Evolutionary conservation across 1,140 invertebrate genomes (phyloP), one percentile per base, ranked within the genome.

Genomic region (Drosophila baimaii): DNA sequence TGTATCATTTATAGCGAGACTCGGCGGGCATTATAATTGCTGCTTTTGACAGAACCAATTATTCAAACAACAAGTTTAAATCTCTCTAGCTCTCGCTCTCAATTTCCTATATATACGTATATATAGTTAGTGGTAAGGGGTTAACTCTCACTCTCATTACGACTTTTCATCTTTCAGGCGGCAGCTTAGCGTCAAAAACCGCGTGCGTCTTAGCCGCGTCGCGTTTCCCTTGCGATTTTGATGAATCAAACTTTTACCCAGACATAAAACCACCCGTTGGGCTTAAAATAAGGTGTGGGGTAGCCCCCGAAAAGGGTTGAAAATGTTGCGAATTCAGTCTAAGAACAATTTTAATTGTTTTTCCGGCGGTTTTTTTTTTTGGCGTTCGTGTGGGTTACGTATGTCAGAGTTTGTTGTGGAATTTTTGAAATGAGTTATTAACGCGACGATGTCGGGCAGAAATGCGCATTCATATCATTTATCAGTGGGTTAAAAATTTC

Each of bases 381-480:
- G n/a, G 5, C 37, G 17, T 21, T 15, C 5, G 31, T 21, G 25
- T 39, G 65, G 47, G 41, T 21, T 86, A 73, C 70, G 70, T 71
- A 68, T 73, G 73, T 63, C 57, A 62, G 64, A 62, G 63, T 71
- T 77, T 59, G 76, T 44, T 76, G 74, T 58, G 90, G 90, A 91
- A 91, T 91, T 90, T 83, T 73, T 72, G 69, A 91, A 77, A 91
- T 90, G 86, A 89, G 90, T 91, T 91, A 91, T 91, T 85, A 91
- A 89, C 90, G 90, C 85, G 59, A 77, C 85, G 63, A 74, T 61
- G 79, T 76, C 43, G 66, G 66, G 19, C 66, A 73, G 66, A 73
- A 74, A 88, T 69, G 81, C 80, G 77, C 68, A 82, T 76, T 76
- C 89, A 79, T 82, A 81, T 90, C 89, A 90, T 90, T 90, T 90